These are phyloP conservation scores for Noctua janthe DNA, from an alignment of 2,888 invertebrate species.

Conservation along the genomic window DNA sequence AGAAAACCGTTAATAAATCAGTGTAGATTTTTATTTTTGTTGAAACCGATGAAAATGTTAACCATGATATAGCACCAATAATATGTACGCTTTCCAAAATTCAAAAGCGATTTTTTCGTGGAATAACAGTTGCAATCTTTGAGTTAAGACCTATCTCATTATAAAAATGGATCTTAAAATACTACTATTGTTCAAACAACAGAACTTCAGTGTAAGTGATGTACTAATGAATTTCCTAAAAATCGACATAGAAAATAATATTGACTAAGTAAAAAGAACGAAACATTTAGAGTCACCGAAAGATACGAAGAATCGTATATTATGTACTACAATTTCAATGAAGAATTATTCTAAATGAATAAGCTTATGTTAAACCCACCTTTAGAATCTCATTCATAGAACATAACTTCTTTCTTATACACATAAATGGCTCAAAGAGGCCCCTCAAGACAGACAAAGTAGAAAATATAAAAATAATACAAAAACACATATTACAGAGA, in stretches of 20 bases:
- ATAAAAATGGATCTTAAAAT: too few relatives aligned
- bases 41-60: neutral
- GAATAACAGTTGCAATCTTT: too few relatives aligned
- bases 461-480: conserved; percentile 28
- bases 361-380: neutral
- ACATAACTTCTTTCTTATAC: neutral
- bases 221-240: neutral
- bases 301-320: neutral
- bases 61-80: neutral
- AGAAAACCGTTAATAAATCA: neutral
- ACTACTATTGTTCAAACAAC: neutral
- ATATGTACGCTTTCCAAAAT: neutral
- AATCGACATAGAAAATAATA: neutral
- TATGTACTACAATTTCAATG: neutral
- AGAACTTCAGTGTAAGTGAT: neutral
- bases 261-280: neutral
- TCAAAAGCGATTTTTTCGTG: neutral
- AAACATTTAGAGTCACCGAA: neutral
- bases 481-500: conserved; percentile 9
- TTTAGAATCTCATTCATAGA: neutral
- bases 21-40: neutral
- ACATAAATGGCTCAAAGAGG: neutral
- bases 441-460: neutral
- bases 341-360: neutral
- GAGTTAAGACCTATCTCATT: too few relatives aligned